Percentiles rank a stretch among this genome's conserved stretches.
phyloP scores from a whole-genome alignment of 2,888 invertebrate genomes.

The Leptarthrus brevirostris region DNA sequence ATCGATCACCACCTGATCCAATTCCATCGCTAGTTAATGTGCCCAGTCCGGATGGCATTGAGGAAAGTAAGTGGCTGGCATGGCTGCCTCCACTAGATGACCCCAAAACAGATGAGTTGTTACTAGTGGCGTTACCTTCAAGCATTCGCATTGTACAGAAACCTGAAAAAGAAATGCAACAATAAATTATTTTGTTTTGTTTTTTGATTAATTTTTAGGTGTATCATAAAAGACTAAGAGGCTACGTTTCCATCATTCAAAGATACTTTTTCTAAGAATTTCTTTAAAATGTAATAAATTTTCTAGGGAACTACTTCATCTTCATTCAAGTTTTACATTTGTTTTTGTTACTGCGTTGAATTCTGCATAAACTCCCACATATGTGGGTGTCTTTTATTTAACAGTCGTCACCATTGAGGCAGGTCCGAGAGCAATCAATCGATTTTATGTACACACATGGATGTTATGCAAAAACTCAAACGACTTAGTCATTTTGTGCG shows the following conservation, averaged over 20 bases:
- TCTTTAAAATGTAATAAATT: background rate
- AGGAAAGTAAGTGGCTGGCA: conserved; percentile 47
- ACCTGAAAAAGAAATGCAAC: conserved; percentile 68
- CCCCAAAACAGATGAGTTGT: conserved; percentile 65
- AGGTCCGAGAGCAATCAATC: background rate
- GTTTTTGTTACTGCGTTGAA: background rate
- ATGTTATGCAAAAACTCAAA: background rate
- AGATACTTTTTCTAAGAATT: background rate
- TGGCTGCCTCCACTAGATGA: conserved; percentile 57
- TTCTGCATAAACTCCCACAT: background rate
- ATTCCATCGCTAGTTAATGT: conserved; percentile 68
- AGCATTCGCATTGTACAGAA: conserved; percentile 91
- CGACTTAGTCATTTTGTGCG: conserved; percentile 7
- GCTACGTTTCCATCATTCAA: background rate
- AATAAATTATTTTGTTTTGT: background rate
- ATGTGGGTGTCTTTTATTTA: conserved; percentile 1
- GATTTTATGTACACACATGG: background rate
- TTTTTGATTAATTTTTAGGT: background rate
- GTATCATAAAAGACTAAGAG: background rate
- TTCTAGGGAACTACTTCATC: background rate
- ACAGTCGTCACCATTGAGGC: background rate
- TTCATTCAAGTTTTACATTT: too few relatives aligned
- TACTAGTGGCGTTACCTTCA: conserved; percentile 69
- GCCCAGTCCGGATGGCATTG: conserved; percentile 55
- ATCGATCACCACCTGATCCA: conserved; percentile 70